Evolutionary conservation across 1,140 invertebrate genomes (phyloP).

Genomic region (Drosophila orosa): DNA sequence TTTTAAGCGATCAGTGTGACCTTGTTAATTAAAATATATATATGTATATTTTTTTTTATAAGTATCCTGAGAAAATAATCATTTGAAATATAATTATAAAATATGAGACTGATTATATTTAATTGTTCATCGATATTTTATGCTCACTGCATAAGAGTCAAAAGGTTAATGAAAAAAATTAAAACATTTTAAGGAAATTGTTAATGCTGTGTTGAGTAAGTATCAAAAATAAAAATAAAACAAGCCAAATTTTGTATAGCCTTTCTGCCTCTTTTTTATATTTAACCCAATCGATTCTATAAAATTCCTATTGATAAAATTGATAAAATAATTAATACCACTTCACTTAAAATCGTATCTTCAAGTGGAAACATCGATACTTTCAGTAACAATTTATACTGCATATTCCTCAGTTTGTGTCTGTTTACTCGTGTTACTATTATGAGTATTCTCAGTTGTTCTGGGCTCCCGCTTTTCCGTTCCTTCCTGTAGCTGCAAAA

Average conservation of each 20-base stretch:
- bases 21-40: neutral
- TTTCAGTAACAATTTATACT: neutral
- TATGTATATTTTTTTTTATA: neutral
- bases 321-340: no score
- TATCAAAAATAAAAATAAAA: neutral
- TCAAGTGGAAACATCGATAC: neutral
- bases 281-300: neutral
- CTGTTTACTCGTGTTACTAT: slow-evolving; percentile 25
- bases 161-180: slow-evolving; percentile 4
- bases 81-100: neutral
- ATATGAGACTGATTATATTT: no score
- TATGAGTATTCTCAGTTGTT: slow-evolving; percentile 38
- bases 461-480: slow-evolving; percentile 5
- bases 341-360: neutral
- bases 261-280: neutral
- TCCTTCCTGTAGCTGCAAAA: slow-evolving; percentile 61
- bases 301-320: no score
- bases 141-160: neutral
- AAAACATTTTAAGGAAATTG: slow-evolving; percentile 8
- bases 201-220: neutral
- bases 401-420: neutral
- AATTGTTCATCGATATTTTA: neutral
- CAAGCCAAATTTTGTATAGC: neutral
- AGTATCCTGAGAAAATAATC: neutral
- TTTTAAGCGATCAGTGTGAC: neutral